phyloP scores from a whole-genome alignment of 2,113 vertebrate genomes.

The Raja brachyura region DNA sequence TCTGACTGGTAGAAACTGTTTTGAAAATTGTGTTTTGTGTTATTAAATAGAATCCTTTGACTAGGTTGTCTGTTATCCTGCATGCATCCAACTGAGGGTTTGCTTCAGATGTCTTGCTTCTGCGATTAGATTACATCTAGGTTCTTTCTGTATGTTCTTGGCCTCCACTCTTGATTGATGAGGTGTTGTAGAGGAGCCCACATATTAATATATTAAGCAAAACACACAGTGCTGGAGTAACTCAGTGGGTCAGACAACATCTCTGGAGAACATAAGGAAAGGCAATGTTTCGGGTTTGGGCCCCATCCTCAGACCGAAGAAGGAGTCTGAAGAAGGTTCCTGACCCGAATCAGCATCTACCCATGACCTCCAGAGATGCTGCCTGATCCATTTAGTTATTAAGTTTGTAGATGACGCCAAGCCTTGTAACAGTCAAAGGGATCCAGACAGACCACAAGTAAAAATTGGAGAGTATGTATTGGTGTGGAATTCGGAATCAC shows the following conservation, averaged over 20 bases:
- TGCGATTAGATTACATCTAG: background rate
- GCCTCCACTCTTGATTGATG: background rate
- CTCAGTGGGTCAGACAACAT: no score
- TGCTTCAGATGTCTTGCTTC: background rate
- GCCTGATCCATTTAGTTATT: background rate
- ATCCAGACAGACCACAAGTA: background rate
- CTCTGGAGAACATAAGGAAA: no score
- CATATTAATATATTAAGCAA: no score
- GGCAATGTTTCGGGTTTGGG: no score
- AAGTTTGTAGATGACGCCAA: background rate
- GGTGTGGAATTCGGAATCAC: background rate
- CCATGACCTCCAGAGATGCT: no score
- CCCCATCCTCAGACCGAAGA: no score
- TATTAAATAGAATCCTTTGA: background rate
- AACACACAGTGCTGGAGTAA: no score
- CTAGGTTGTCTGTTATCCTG: background rate
- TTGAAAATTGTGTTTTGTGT: background rate
- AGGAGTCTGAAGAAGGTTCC: no score
- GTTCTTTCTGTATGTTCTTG: background rate
- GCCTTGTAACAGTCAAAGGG: background rate
- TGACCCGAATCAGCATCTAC: no score
- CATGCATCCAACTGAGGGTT: background rate
- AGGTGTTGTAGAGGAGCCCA: background rate
- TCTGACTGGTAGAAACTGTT: slow-evolving; percentile 10
- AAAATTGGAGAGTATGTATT: background rate